Percentiles rank a stretch among this genome's conserved stretches.
These are phyloP conservation scores for Coracias cyanogaster DNA, from an alignment of 2,797 vertebrate species.

Conservation along the genomic window DNA sequence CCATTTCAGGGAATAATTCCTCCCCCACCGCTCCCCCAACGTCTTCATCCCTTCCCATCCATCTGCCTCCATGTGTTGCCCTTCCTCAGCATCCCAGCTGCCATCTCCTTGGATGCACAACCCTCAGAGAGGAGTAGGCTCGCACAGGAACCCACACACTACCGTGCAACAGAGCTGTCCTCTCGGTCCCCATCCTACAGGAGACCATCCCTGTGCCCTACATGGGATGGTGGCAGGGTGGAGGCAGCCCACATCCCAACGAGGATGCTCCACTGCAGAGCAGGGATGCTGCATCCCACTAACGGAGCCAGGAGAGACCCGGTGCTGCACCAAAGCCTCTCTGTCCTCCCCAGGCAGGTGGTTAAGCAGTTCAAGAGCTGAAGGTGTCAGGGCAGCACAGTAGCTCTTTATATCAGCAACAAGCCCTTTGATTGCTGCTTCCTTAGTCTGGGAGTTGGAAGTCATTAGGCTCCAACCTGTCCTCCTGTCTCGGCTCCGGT, in stretches of 20 bases:
- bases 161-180: neutral
- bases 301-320: rapidly evolving
- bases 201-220: rapidly evolving
- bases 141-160: rapidly evolving
- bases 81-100: neutral
- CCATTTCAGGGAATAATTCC: neutral
- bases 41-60: neutral
- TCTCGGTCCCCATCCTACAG: rapidly evolving
- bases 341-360: neutral
- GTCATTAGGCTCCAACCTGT: neutral
- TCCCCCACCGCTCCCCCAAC: neutral
- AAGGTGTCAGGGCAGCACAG: neutral
- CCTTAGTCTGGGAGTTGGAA: neutral
- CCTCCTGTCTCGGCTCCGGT: neutral
- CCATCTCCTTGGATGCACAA: neutral
- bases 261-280: rapidly evolving
- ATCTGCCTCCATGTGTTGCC: neutral
- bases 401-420: neutral
- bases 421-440: neutral
- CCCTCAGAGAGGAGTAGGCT: neutral
- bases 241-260: rapidly evolving
- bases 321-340: rapidly evolving
- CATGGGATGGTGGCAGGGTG: neutral
- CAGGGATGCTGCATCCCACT: neutral
- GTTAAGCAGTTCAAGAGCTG: neutral